Evolutionary conservation across 1,140 invertebrate species (phyloP).

Genomic region (Apis laboriosa): DNA sequence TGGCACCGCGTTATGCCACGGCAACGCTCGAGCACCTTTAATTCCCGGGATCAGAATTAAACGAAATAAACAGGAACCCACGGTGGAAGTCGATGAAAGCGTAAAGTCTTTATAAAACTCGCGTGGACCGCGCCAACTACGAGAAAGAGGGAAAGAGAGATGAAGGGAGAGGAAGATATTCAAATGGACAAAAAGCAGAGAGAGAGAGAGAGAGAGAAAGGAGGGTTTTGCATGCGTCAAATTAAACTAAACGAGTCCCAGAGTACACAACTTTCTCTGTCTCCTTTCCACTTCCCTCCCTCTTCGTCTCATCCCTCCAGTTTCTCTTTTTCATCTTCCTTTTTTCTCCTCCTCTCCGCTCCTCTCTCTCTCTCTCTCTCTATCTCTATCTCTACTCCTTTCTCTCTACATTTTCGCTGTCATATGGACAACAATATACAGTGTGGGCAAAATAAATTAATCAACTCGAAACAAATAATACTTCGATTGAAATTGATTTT

Average conservation of each 20-base stretch:
- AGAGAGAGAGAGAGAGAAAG: too few relatives aligned
- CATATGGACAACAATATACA: neutral
- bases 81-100: conserved; percentile 40
- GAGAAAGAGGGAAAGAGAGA: too few relatives aligned
- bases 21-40: conserved; percentile 19
- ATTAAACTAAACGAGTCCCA: conserved; percentile 57
- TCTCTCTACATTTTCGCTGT: conserved; percentile 1
- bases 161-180: too few relatives aligned
- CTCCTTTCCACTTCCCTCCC: too few relatives aligned
- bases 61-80: conserved; percentile 19
- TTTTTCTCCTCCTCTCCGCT: neutral
- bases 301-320: neutral
- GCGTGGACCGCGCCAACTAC: neutral
- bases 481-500: too few relatives aligned
- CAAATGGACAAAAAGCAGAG: too few relatives aligned
- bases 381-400: neutral
- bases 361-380: neutral
- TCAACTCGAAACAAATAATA: too few relatives aligned
- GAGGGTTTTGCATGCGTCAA: conserved; percentile 36
- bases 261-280: neutral
- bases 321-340: neutral
- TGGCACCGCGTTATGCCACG: neutral
- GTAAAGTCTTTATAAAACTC: conserved; percentile 29
- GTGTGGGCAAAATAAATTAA: too few relatives aligned
- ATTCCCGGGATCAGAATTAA: conserved; percentile 39